phyloP scores from a whole-genome alignment of 2,888 invertebrate genomes.

The Bruchidius siliquastri region DNA sequence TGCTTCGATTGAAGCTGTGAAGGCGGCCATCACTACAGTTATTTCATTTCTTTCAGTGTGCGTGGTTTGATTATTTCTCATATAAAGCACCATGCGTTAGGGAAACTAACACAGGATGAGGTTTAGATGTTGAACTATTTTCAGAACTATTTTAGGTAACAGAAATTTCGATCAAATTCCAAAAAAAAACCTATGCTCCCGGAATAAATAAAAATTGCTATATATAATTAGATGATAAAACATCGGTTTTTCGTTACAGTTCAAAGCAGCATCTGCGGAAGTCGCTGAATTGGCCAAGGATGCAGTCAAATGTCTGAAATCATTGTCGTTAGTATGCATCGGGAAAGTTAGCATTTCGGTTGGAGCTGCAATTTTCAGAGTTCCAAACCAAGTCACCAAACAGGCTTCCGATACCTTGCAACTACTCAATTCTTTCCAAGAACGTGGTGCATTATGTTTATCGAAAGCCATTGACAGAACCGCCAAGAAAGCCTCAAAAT shows the following conservation, averaged over 20 bases:
- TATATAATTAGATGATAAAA: no score
- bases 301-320: not conserved
- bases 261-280: not conserved
- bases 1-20: no score
- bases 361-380: not conserved
- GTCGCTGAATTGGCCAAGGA: not conserved
- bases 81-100: no score
- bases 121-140: no score
- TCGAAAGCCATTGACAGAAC: not conserved
- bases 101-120: no score
- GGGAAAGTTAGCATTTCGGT: not conserved
- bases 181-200: no score
- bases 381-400: not conserved
- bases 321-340: not conserved
- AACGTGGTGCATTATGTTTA: not conserved
- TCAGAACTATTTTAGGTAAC: no score
- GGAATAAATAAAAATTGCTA: no score
- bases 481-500: not conserved
- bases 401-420: not conserved
- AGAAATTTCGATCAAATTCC: no score
- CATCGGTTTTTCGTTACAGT: not conserved
- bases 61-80: no score
- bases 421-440: not conserved
- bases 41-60: no score
- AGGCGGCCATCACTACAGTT: no score